Conservation (phyloP, 2,113 vertebrate species). For the Otus sunia region DNA sequence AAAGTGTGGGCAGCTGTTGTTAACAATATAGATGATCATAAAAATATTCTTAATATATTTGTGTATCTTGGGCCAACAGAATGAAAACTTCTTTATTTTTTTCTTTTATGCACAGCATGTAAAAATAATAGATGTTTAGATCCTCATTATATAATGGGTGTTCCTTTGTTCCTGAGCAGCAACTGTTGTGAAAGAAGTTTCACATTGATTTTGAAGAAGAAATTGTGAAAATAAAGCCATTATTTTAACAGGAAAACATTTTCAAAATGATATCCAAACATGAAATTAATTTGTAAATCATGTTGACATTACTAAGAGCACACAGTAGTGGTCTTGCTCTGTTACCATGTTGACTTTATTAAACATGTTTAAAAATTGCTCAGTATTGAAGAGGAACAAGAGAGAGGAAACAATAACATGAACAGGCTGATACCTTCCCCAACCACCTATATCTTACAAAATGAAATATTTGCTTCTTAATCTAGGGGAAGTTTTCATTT, state of each 20-base stretch:
- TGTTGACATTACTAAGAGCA: not conserved
- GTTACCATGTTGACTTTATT: not conserved
- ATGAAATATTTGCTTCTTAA: not conserved
- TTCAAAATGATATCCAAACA: not conserved
- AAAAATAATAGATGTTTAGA: not conserved
- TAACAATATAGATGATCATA: not conserved
- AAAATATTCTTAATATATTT: not conserved
- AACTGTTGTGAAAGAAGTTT: not conserved
- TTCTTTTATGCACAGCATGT: not conserved
- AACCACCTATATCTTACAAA: not conserved
- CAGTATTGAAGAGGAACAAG: not conserved
- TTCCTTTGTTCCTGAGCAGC: not conserved
- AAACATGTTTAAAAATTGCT: not conserved
- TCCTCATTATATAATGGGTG: not conserved
- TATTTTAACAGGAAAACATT: not conserved
- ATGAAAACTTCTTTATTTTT: not conserved
- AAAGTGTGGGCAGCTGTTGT: not conserved
- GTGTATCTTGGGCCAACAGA: not conserved
- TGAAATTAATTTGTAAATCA: slow-evolving; percentile 11
- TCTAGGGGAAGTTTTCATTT: not conserved
- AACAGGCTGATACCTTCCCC: not conserved
- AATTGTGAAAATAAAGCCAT: not conserved
- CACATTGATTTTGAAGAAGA: not conserved
- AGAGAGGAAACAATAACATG: not conserved
- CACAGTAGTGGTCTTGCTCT: not conserved